These are phyloP conservation scores for Apodemus speciosus DNA, from an alignment of 2,113 vertebrate species.

Conservation along the genomic window DNA sequence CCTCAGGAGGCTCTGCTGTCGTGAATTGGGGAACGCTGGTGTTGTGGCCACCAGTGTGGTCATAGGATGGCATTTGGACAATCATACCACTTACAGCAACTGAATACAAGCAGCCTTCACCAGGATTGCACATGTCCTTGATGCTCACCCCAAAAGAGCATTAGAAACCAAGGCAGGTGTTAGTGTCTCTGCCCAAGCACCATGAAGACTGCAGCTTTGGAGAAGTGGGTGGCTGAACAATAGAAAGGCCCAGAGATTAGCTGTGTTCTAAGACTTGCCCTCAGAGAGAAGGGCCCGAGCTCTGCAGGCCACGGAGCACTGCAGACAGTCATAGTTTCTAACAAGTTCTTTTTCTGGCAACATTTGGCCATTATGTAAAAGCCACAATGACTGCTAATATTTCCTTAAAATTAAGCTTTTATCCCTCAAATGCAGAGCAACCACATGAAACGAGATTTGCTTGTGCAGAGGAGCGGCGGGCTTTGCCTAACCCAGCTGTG, in stretches of 20 bases:
- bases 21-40: background rate
- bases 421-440: conserved; percentile 22
- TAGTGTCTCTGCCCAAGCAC: background rate
- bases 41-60: background rate
- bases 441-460: conserved; percentile 51
- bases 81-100: background rate
- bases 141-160: background rate
- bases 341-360: conserved; percentile 7
- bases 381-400: conserved; percentile 21
- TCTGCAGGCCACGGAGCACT: background rate
- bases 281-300: background rate
- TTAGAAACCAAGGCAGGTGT: background rate
- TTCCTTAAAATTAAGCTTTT: conserved; percentile 59
- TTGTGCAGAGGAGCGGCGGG: background rate
- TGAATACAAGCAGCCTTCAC: background rate
- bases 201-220: background rate
- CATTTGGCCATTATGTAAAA: conserved; percentile 36
- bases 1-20: background rate
- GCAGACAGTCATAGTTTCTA: background rate
- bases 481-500: background rate
- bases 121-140: background rate
- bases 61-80: background rate
- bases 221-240: background rate
- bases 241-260: background rate
- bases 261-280: background rate